Base-by-base conservation (phyloP, 2,888 invertebrate species). In the Eilema caniola region DNA sequence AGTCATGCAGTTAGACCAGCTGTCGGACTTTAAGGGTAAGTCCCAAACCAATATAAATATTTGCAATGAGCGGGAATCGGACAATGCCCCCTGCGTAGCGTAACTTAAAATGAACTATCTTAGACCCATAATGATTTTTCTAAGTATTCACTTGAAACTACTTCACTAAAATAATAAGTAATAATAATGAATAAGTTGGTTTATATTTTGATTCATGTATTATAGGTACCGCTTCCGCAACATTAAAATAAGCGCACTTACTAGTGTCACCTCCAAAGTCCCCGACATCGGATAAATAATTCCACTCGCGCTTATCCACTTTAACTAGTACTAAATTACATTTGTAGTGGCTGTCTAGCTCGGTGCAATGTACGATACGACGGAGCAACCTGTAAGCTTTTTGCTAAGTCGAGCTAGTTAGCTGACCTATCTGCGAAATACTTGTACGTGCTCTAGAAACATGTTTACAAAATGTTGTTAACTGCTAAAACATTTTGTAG, bases 301-400 rank as follows among this genome's bases (percentile, higher is more conserved):
- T 92, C 91, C 84, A 84, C 82, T 87, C 88, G 88, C 85, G 89
- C 88, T 89, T 89, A 90, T 88, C 88, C 86, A 87, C 86, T 89
- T 85, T 85, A 86, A 86, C 85, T 88, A 86, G 83, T 85, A 85
- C 88, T 90, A 90, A 90, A 90, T 90, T 89, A 89, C 88, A 84
- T 90, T 88, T 87, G 89, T 86, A 87, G 83, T 84, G 79, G 83
- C 83, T 87, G 86, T 87, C 88, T 88, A 78, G 68, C 71, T 71
- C 77, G 61, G 74, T 78, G 78, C 81, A 75, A 78, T 73, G 81
- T 83, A 83, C 80, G 81, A 78, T 80, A 79, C 83, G 75, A 78
- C 78, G 72, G 72, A 71, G 70, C 81, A 82, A 81, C 75, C 76
- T 74, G 77, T 79, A 73, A 80, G 79, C 80, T 86, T 85, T 86